Evolutionary conservation across 2,797 vertebrate genomes (phyloP).

Genomic region (Amniataba percoides): DNA sequence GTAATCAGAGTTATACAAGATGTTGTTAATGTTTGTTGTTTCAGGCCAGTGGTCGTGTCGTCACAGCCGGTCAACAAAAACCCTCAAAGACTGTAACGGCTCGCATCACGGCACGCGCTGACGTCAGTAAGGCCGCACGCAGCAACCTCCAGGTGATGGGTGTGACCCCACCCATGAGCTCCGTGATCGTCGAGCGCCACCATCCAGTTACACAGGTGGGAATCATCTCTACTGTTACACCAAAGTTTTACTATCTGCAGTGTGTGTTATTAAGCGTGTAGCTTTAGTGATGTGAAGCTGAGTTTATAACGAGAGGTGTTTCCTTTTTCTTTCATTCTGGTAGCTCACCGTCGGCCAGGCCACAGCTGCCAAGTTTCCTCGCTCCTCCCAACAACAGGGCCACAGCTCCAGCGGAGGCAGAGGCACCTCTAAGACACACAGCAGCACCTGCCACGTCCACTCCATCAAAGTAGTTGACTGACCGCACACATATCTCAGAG

Average conservation of each 20-base stretch:
- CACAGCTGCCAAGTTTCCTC: slow-evolving; percentile 91
- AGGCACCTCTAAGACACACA: slow-evolving; percentile 78
- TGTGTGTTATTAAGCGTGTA: not conserved
- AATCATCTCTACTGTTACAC: not conserved
- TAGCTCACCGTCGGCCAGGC: slow-evolving; percentile 94
- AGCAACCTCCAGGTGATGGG: slow-evolving; percentile 89
- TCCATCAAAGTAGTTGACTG: slow-evolving; percentile 95
- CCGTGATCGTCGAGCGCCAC: slow-evolving; percentile 94
- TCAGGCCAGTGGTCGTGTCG: slow-evolving; percentile 86
- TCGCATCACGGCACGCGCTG: slow-evolving; percentile 88
- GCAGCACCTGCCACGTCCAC: slow-evolving; percentile 81
- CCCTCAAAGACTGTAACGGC: slow-evolving; percentile 91
- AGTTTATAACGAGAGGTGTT: slow-evolving; percentile 7
- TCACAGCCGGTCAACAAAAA: slow-evolving; percentile 92
- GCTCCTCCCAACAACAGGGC: slow-evolving; percentile 84
- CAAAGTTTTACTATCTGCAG: not conserved
- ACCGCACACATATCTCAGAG: slow-evolving; percentile 35
- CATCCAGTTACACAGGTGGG: slow-evolving; percentile 91
- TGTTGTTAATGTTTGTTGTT: slow-evolving; percentile 25
- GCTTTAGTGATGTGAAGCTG: not conserved
- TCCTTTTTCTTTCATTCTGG: slow-evolving; percentile 48
- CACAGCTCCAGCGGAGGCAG: slow-evolving; percentile 68
- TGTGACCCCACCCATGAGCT: slow-evolving; percentile 92
- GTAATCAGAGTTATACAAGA: not conserved
- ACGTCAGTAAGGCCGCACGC: slow-evolving; percentile 81